phyloP scores from a whole-genome alignment of 2,888 invertebrate genomes.

The Lasioglossum vierecki region DNA sequence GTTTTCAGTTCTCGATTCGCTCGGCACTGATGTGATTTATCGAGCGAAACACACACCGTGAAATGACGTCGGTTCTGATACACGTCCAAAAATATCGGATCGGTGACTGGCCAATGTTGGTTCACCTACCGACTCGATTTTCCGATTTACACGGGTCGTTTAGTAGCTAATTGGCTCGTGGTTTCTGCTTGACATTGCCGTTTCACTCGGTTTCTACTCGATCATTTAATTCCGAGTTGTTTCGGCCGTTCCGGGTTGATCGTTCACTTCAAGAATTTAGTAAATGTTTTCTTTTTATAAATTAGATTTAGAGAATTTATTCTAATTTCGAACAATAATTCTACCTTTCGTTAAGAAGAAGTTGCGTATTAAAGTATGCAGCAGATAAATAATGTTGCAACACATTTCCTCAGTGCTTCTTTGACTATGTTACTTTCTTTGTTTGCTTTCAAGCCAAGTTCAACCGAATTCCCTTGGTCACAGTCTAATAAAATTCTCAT shows the following conservation, averaged over 20 bases:
- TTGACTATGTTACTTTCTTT: not conserved
- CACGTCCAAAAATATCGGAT: not conserved
- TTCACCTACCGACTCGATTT: not conserved
- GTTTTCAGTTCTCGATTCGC: not conserved
- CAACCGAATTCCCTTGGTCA: not conserved
- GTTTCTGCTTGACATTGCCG: not conserved
- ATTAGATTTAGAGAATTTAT: too few species aligned
- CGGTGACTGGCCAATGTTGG: not conserved
- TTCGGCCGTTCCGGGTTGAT: not conserved
- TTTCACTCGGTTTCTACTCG: not conserved
- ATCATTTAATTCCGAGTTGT: not conserved
- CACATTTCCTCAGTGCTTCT: not conserved
- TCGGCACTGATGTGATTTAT: not conserved
- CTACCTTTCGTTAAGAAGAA: too few species aligned
- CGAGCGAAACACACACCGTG: not conserved
- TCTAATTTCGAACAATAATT: too few species aligned
- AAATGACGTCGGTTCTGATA: not conserved
- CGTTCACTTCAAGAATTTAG: too few species aligned
- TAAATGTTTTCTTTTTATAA: too few species aligned
- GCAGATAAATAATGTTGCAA: not conserved
- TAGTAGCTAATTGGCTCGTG: not conserved
- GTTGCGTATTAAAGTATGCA: not conserved
- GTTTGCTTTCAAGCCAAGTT: not conserved
- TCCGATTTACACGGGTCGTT: not conserved
- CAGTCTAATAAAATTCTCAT: not conserved